Conservation (phyloP, 2,888 invertebrate genomes). For the Leptogaster cylindrica region DNA sequence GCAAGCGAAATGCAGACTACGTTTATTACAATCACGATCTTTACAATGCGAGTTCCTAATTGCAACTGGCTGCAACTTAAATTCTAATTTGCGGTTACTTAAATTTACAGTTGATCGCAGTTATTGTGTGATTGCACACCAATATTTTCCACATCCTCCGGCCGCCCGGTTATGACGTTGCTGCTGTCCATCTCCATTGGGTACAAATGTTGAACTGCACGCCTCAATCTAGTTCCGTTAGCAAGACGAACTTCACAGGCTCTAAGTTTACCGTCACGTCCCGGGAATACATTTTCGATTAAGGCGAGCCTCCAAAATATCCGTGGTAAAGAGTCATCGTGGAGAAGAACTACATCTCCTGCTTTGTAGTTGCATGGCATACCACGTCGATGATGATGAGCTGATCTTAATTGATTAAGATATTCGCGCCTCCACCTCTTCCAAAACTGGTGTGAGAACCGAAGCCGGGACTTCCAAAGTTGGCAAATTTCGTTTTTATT, state of each 20-base stretch:
- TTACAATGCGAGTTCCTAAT: no score
- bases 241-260: constrained; percentile 40
- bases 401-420: background rate
- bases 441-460: background rate
- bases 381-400: background rate
- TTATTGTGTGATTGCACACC: no score
- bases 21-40: no score
- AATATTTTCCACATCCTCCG: constrained; percentile 42
- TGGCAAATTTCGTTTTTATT: background rate
- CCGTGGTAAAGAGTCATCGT: constrained; percentile 25
- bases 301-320: constrained; percentile 36
- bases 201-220: constrained; percentile 38
- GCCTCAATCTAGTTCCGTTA: constrained; percentile 22
- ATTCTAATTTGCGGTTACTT: no score
- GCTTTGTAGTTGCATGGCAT: background rate
- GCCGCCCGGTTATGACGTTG: no score
- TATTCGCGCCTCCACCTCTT: constrained; percentile 4
- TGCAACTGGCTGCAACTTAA: no score
- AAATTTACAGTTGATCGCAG: no score
- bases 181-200: constrained; percentile 35
- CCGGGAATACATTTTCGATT: constrained; percentile 14
- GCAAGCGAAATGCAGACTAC: no score
- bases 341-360: constrained; percentile 4
- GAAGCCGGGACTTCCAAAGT: background rate
- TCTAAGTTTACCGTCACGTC: constrained; percentile 32